Conservation (phyloP, 2,888 invertebrate genomes). For the Cephonodes hylas region DNA sequence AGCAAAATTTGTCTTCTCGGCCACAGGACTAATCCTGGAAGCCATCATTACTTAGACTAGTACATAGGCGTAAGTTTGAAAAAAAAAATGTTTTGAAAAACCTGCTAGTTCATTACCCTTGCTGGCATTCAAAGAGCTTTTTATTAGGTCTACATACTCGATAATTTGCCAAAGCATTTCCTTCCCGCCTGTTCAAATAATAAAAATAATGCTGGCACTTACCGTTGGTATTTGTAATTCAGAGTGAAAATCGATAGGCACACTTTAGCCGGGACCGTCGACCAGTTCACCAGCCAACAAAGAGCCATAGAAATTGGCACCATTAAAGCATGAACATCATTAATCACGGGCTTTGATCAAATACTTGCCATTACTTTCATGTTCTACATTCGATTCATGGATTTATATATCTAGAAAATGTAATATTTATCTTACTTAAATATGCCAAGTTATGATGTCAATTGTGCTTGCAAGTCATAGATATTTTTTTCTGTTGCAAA, state of each 20-base stretch:
- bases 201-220: neutral
- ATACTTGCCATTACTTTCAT: constrained; percentile 28
- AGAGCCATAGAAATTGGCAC: constrained; percentile 22
- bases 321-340: constrained; percentile 30
- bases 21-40: no score
- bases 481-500: neutral
- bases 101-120: no score
- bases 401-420: neutral
- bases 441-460: neutral
- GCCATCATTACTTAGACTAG: no score
- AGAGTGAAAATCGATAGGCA: neutral
- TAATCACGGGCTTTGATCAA: constrained; percentile 43
- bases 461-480: neutral
- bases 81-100: no score
- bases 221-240: neutral
- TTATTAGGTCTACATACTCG: no score
- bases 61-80: no score
- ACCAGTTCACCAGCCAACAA: constrained; percentile 35
- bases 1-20: no score
- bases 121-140: no score
- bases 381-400: constrained; percentile 24
- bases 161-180: no score
- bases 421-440: neutral
- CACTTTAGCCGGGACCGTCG: constrained; percentile 16
- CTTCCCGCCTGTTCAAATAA: neutral